phyloP scores from a whole-genome alignment of 1,140 invertebrate species.

The Harpegnathos saltator region DNA sequence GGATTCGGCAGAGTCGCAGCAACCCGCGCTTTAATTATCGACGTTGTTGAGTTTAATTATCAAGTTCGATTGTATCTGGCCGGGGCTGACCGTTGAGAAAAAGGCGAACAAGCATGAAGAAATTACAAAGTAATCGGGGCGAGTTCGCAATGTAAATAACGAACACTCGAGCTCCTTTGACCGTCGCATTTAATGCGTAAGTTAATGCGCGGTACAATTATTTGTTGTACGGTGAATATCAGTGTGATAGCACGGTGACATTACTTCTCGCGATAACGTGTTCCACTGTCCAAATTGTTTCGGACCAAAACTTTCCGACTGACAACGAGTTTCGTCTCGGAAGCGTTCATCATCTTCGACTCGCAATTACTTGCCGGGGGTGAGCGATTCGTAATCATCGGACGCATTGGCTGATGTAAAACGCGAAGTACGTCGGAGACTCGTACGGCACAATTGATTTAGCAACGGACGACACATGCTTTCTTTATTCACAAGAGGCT shows the following conservation, averaged over 20 bases:
- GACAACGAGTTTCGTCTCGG: not conserved
- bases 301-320: not conserved
- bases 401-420: not conserved
- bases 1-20: not conserved
- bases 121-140: not conserved
- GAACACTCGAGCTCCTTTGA: not conserved
- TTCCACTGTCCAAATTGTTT: not conserved
- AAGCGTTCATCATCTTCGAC: not conserved
- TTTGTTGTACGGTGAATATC: too few species aligned
- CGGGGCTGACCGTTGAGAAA: slow-evolving; percentile 10
- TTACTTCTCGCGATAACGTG: not conserved
- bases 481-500: slow-evolving; percentile 68
- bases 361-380: not conserved
- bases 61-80: not conserved
- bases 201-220: not conserved
- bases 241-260: too few species aligned
- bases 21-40: slow-evolving; percentile 22
- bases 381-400: not conserved
- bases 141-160: not conserved
- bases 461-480: slow-evolving; percentile 60
- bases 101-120: not conserved
- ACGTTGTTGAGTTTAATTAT: slow-evolving; percentile 11
- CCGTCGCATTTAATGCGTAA: too few species aligned
- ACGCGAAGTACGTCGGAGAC: not conserved
- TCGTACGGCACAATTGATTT: slow-evolving; percentile 37